Evolutionary conservation across 2,888 invertebrate species (phyloP), one percentile per base, ranked within the genome.

Genomic region (Andrena bucephala): DNA sequence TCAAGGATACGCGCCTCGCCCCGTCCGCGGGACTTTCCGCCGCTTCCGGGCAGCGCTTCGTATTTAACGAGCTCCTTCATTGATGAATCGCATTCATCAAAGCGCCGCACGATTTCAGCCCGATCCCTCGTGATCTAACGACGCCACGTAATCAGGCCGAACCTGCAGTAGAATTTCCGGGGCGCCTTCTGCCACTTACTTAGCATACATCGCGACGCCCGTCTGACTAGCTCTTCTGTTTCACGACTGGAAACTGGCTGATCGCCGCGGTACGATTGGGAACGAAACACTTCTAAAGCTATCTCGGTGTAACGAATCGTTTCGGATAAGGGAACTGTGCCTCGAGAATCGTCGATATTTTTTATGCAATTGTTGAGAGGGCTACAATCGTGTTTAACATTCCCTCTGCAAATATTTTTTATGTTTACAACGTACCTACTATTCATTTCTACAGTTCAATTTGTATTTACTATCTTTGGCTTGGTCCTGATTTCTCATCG

Each of bases 1-100:
- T 16, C 33, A 31, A 69, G 69, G 65, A 83, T 76, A 83, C 78
- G 66, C 76, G 71, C 72, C 77, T 74, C 76, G 65, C 69, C 74
- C 74, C 70, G 69, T 63, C 77, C 75, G 60, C 72, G 77, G 70
- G 73, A 72, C 72, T 73, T 66, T 68, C 75, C 75, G 63, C 71
- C 74, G 59, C 76, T 86, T 57, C 78, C 57, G 20, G 62, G 20
- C 62, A 42, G 33, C 69, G 73, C 62, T 52, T 83, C 85, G 81
- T 82, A 90, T 91, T 92, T 91, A 92, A 92, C 88, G 92, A 92
- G 92, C 84, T 80, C 81, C 89, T 89, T 88, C 89, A 89, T 82
- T 78, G 81, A 89, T 89, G 91, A 91, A 91, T 90, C 88, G 85
- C 83, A 89, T 88, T 90, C 89, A 88, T 91, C 90, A 89, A 89